Percentiles rank a stretch among this genome's conserved stretches.
phyloP scores from a whole-genome alignment of 2,113 vertebrate species.

The Myocastor coypus region DNA sequence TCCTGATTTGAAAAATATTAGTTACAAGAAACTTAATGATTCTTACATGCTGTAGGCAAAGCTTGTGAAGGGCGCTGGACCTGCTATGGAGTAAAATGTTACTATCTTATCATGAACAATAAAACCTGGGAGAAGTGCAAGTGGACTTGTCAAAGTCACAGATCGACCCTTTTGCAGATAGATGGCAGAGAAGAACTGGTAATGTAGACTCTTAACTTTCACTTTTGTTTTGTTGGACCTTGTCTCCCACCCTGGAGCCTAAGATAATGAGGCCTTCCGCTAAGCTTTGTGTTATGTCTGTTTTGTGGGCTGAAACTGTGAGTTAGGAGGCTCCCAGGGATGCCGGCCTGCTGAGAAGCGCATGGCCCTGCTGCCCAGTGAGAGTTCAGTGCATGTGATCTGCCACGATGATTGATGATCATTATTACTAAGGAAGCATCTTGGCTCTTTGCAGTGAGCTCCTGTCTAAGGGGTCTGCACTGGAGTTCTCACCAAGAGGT shows the following conservation, averaged over 20 bases:
- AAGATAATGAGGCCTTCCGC: background rate
- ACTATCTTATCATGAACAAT: background rate
- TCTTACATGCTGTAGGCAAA: conserved; percentile 15
- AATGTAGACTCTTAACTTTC: background rate
- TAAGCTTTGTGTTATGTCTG: background rate
- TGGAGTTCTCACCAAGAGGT: background rate
- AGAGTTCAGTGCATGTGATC: background rate
- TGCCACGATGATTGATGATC: no score
- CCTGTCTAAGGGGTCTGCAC: background rate
- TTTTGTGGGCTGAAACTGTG: background rate
- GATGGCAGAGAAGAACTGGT: conserved; percentile 37
- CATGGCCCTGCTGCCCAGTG: background rate
- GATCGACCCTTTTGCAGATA: conserved; percentile 57
- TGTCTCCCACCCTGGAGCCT: background rate
- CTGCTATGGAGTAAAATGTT: conserved; percentile 58
- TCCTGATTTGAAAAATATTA: background rate
- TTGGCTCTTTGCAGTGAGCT: background rate
- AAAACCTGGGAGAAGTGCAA: background rate
- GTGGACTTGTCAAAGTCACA: background rate
- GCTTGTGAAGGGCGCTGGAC: rapidly evolving
- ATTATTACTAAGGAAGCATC: background rate
- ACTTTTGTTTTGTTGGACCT: background rate
- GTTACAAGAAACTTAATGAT: background rate
- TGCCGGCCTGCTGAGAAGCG: background rate
- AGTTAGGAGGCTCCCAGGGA: background rate